These are phyloP conservation scores for Pimephales promelas DNA, from an alignment of 2,113 vertebrate species.

Conservation along the genomic window DNA sequence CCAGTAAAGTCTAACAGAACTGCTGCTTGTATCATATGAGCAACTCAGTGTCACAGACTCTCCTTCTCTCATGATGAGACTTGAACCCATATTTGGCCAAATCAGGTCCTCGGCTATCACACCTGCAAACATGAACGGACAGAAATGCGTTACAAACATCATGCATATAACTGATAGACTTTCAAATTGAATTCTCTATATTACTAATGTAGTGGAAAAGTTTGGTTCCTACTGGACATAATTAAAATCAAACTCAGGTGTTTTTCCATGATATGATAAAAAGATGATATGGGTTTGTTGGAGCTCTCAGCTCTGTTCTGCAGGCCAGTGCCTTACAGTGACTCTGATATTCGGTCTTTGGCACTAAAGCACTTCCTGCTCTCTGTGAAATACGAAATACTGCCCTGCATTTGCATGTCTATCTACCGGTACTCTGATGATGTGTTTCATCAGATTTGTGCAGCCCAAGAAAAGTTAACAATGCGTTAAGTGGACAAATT, in stretches of 20 bases:
- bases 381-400: no score
- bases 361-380: background rate
- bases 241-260: background rate
- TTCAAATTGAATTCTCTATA: background rate
- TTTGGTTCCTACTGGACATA: background rate
- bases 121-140: background rate
- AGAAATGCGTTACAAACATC: background rate
- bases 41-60: background rate
- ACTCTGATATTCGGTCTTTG: background rate
- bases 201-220: no score
- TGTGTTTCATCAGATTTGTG: no score
- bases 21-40: background rate
- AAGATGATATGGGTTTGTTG: no score
- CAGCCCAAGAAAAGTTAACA: no score
- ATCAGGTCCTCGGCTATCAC: background rate
- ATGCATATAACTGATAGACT: background rate
- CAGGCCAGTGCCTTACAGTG: no score
- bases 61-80: background rate
- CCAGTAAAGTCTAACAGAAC: background rate
- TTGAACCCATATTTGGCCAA: background rate
- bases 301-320: no score
- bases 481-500: no score
- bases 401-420: background rate
- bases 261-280: background rate
- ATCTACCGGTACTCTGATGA: background rate